Evolutionary conservation across 2,888 invertebrate species (phyloP).

Genomic region (Callyntrura sp.): DNA sequence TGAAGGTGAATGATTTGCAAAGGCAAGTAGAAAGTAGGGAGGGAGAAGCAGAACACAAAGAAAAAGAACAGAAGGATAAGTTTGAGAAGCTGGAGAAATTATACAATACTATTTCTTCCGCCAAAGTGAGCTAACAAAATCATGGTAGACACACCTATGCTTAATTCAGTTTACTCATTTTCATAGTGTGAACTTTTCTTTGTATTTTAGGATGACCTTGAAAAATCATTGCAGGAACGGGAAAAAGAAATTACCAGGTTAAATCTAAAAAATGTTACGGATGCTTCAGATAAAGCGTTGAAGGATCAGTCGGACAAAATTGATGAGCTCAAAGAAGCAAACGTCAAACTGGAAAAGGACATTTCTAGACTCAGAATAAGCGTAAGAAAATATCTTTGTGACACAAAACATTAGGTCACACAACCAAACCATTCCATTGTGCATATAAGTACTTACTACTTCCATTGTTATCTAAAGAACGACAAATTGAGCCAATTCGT

Average conservation of each 20-base stretch:
- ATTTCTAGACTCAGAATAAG: conserved; percentile 67
- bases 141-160: not conserved
- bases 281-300: conserved; percentile 39
- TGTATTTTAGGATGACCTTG: conserved; percentile 59
- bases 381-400: conserved; percentile 41
- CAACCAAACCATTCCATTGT: too few relatives aligned
- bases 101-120: conserved; percentile 45
- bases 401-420: too few relatives aligned
- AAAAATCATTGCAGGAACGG: conserved; percentile 73
- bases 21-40: conserved; percentile 39
- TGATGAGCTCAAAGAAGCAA: conserved; percentile 73
- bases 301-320: conserved; percentile 75
- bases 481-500: conserved; percentile 75
- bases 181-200: too few relatives aligned
- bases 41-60: conserved; percentile 31
- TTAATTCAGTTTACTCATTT: not conserved
- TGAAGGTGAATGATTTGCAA: conserved; percentile 68
- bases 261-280: conserved; percentile 27
- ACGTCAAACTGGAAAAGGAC: conserved; percentile 72
- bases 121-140: conserved; percentile 52
- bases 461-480: conserved; percentile 60
- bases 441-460: not conserved
- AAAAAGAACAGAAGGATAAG: conserved; percentile 66
- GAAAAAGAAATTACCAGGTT: conserved; percentile 64
- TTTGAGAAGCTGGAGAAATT: conserved; percentile 74